Base-by-base conservation (phyloP, 23 tunicate genomes). In the Pegea sp. region DNA sequence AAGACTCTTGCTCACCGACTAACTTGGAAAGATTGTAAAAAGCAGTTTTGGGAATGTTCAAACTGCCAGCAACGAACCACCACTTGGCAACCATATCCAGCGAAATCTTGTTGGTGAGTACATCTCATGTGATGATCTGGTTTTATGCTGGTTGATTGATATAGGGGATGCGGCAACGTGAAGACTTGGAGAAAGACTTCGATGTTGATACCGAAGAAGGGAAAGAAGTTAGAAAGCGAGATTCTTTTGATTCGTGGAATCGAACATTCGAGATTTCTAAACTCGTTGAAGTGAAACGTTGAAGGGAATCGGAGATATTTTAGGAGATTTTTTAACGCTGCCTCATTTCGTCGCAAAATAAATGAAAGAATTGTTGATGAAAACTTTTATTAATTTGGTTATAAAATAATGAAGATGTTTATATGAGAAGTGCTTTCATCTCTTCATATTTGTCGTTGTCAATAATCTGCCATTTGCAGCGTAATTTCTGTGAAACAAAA, bases 41-140 rank as follows among this genome's bases (percentile, higher is more conserved):
- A 72, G 61, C 49, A 50, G 48, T 80, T 80, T 38, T 80, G 71
- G 49, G 74, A 80, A 61, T 80, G 93, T 65, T 64, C 75, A 44
- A 54, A 71, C 30, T 80, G 93, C 53, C 66, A 66, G 33, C 79
- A 71, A 26, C 59, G 93, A 24, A 65, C 79, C 6, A 65, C 52
- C 24, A 80, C 93, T 5, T 80, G 93, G 93, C 60, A 80, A 1
- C 70, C 80, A 0, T 80, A 80, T 56, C 93, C 93, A 0, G 29
- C 77, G 22, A 66, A 60, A 30, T 31, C 74, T 1, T 80, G 93
- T 70, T 61, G 69, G 84, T 74, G 1, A 21, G 33, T 46, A 22
- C 22, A 50, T 16, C 22, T 19, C 55, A 6, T 16, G 7, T 11
- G 21, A 23, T 19, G 7, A 19, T 11, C 21, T 50, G n/a, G n/a